A percentile compares a stretch with the other conserved stretches of the same genome.
These are phyloP conservation scores for Arenaria interpres DNA, from an alignment of 2,113 vertebrate species.

Conservation along the genomic window DNA sequence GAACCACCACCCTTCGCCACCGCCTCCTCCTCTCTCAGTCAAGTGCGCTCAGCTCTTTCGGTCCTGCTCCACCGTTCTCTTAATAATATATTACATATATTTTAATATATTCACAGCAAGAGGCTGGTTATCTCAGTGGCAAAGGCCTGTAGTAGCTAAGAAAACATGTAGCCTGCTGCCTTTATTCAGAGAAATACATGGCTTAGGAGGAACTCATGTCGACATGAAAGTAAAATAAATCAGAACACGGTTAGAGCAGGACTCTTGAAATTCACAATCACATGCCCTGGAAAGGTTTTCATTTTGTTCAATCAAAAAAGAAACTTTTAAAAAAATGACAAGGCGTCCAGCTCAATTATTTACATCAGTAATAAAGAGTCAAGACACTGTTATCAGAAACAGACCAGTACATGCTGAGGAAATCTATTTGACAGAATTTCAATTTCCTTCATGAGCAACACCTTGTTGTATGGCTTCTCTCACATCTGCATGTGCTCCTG, in stretches of 20 bases:
- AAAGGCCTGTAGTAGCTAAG: neutral
- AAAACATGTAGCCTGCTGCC: neutral
- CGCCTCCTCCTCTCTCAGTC: neutral
- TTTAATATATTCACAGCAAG: neutral
- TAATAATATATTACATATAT: neutral
- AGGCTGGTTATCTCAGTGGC: neutral
- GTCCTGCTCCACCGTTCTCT: neutral
- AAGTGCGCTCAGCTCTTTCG: neutral
- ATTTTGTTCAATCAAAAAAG: neutral
- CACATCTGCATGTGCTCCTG: neutral
- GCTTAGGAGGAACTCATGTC: neutral
- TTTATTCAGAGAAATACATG: neutral
- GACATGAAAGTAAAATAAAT: neutral
- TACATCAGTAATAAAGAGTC: neutral
- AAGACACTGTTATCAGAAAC: neutral
- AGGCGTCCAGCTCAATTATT: neutral
- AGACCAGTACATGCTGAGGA: neutral
- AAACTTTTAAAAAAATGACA: neutral
- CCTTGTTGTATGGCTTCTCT: neutral
- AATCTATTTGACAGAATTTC: neutral
- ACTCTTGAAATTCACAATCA: neutral
- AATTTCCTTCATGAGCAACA: neutral
- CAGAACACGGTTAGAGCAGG: neutral
- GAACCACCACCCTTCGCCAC: accelerated
- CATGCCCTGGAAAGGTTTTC: neutral